These are phyloP conservation scores for Microcebus ravelobensis DNA, from an alignment of 2,113 vertebrate genomes.

Conservation along the genomic window DNA sequence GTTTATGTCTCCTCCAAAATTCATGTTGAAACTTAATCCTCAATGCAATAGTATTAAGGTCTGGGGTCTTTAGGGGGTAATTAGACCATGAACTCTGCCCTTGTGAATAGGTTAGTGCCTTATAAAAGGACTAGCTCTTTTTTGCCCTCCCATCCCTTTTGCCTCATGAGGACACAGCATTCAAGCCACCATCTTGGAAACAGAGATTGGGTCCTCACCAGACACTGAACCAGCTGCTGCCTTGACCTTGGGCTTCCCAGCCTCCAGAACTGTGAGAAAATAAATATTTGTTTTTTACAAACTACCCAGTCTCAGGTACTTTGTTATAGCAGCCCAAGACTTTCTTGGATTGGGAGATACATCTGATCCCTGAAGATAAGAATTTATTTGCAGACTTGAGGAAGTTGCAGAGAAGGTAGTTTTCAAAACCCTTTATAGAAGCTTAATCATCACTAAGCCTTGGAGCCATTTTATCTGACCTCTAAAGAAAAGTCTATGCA, in stretches of 20 bases:
- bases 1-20: background rate
- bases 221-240: background rate
- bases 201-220: background rate
- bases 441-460: background rate
- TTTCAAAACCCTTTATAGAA: background rate
- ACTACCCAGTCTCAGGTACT: background rate
- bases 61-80: background rate
- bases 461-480: background rate
- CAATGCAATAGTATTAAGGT: background rate
- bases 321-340: background rate
- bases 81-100: background rate
- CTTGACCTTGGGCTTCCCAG: background rate
- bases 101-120: background rate
- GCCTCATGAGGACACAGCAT: background rate
- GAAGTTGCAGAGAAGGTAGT: background rate
- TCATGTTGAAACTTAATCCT: background rate
- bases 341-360: background rate
- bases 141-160: background rate
- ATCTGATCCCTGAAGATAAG: background rate
- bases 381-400: slow-evolving; percentile 16
- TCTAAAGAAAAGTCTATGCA: background rate
- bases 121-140: background rate
- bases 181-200: background rate
- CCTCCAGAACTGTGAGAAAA: background rate
- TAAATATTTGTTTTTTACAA: background rate